phyloP scores from a whole-genome alignment of 2,888 invertebrate species.

The Liposcelis brunnea region DNA sequence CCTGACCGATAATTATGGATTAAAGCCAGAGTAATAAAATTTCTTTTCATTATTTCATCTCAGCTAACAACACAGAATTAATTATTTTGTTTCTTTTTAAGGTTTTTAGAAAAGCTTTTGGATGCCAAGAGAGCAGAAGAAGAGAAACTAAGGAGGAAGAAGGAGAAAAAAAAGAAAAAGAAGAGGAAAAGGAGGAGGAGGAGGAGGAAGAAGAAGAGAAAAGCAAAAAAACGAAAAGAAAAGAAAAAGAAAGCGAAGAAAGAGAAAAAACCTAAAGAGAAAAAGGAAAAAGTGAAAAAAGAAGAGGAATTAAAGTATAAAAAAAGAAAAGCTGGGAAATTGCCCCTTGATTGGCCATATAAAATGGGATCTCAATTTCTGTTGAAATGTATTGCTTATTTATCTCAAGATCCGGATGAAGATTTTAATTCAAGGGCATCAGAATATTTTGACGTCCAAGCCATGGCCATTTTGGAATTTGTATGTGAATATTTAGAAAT shows the following conservation, averaged over 20 bases:
- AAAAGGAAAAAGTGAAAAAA: background rate
- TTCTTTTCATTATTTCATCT: background rate
- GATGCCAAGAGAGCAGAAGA: background rate
- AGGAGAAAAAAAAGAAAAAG: background rate
- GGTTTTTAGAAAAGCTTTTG: background rate
- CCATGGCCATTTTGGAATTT: background rate
- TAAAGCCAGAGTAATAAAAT: background rate
- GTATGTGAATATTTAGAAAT: background rate
- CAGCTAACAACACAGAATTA: background rate
- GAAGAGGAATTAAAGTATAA: background rate
- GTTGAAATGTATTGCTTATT: background rate
- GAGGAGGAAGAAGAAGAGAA: background rate
- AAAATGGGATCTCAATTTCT: background rate
- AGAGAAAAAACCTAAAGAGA: background rate
- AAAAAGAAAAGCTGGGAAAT: conserved; percentile 1
- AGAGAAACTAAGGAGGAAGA: background rate
- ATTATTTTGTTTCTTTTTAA: background rate
- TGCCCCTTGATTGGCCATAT: background rate
- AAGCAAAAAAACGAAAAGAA: background rate
- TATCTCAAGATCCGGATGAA: background rate
- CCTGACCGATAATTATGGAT: background rate
- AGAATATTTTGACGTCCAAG: conserved; percentile 4
- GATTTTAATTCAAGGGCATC: background rate
- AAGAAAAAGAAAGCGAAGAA: background rate
- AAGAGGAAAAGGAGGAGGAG: background rate